These are phyloP conservation scores for Jaculus jaculus DNA, from an alignment of 2,113 vertebrate genomes.

Conservation along the genomic window DNA sequence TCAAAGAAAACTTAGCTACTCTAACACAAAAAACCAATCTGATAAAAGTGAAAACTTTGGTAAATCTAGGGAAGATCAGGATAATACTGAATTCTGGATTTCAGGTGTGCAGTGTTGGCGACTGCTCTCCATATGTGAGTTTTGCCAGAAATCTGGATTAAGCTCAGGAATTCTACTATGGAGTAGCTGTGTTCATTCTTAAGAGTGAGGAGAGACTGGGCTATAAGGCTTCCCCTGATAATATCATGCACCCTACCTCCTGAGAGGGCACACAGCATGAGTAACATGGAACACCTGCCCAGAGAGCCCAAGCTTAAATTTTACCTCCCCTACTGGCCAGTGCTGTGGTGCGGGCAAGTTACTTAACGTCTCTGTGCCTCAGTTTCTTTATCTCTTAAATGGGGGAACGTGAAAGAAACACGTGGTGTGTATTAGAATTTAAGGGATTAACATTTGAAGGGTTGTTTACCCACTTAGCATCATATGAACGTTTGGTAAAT, in stretches of 20 bases:
- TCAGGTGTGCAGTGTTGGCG: no score
- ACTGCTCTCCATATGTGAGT: neutral
- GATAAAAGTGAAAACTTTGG: neutral
- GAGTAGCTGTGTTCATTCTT: neutral
- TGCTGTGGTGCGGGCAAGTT: slow-evolving; percentile 59
- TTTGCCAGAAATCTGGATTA: neutral
- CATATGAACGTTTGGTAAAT: neutral
- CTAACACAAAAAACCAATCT: neutral
- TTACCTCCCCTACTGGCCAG: neutral
- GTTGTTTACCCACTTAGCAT: neutral
- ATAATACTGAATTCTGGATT: neutral
- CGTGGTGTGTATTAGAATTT: neutral
- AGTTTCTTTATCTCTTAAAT: neutral
- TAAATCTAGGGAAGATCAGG: neutral
- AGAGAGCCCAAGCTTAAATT: neutral
- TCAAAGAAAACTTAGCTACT: neutral
- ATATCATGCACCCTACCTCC: neutral
- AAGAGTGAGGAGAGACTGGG: neutral
- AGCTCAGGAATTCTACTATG: neutral
- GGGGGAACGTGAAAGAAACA: neutral
- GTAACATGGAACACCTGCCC: neutral
- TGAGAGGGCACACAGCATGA: neutral
- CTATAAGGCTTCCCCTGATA: neutral
- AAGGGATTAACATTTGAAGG: neutral
- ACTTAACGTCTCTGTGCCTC: slow-evolving; percentile 67